Conservation (phyloP, 2,113 vertebrate genomes). For the Zapus hudsonius region DNA sequence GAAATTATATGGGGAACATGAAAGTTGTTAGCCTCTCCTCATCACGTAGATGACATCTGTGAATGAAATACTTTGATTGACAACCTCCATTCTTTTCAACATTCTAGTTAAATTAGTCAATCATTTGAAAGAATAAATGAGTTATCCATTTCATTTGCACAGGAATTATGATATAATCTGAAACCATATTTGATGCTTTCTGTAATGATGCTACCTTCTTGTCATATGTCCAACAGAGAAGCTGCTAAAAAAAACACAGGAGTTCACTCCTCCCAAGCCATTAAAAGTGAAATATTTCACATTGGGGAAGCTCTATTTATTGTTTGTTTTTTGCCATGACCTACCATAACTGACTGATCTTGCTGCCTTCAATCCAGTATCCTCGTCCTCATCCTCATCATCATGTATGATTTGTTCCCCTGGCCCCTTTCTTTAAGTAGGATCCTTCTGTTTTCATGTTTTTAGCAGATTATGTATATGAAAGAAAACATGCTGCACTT, state of each 20-base stretch:
- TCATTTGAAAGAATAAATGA: slow-evolving; percentile 21
- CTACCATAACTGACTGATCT: neutral
- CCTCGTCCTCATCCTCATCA: too few relatives aligned
- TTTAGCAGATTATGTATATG: too few relatives aligned
- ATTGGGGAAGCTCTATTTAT: neutral
- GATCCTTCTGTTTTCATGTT: too few relatives aligned
- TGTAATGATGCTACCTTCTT: neutral
- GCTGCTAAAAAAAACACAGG: neutral
- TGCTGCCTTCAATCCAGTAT: too few relatives aligned
- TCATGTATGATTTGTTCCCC: too few relatives aligned
- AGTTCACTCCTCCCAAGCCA: neutral
- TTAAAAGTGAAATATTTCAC: neutral
- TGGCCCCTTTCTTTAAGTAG: too few relatives aligned
- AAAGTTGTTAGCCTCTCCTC: neutral
- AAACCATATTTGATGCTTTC: neutral
- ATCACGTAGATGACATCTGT: neutral
- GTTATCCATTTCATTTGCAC: neutral
- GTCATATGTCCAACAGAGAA: neutral
- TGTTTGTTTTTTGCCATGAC: neutral
- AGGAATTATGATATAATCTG: neutral
- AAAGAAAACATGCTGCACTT: too few relatives aligned
- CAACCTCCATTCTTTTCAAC: neutral
- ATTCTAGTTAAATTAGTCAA: neutral
- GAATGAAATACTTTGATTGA: neutral
- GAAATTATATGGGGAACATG: neutral